Evolutionary conservation across 1,140 invertebrate genomes (phyloP), one percentile per base, ranked within the genome.

Genomic region (Trachelipus rathkii): DNA sequence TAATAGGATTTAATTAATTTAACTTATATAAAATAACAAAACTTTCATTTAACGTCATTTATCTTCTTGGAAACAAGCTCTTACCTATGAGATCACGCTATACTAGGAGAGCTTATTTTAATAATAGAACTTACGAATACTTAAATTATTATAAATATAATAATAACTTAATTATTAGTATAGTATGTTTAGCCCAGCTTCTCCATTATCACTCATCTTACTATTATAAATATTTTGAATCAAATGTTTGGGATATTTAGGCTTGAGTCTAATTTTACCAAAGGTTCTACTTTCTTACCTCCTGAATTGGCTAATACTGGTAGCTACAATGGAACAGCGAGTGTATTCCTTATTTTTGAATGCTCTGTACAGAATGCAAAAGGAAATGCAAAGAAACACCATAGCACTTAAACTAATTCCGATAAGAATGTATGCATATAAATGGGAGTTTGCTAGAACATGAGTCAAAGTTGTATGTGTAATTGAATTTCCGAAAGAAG

Each of bases 401-500:
- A 76, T 44, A 0, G 77, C 78, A 3, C 68, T 71, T 10, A 78
- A 44, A 71, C 77, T 78, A 23, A 80, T 76, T 6, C 68, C 68
- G 13, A 80, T 71, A 10, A 80, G 68, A 19, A 80, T 74, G 44
- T 75, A 80, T 10, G 79, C 68, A 72, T 78, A 77, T 19, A 72
- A 19, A 45, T 78, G 77, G 10, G 77, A 74, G 33, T 78, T 78
- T 15, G 71, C 77, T n/a, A 68, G 50, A 8, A 78, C 72, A 15
- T 73, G 69, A 11, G 79, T 74, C 23, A 80, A 44, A 21, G 73
- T 71, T 9, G 74, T 71, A 71, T 80, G 79, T 10, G 79, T 78
- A 13, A 80, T 44, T 1, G 79, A 78, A 66, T 88, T 86, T 7
- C 87, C 87, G 13, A 87, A 79, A 13, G 86, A 84, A 3, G 85